Evolutionary conservation across 2,888 invertebrate species (phyloP).

Genomic region (Sympetrum striolatum): DNA sequence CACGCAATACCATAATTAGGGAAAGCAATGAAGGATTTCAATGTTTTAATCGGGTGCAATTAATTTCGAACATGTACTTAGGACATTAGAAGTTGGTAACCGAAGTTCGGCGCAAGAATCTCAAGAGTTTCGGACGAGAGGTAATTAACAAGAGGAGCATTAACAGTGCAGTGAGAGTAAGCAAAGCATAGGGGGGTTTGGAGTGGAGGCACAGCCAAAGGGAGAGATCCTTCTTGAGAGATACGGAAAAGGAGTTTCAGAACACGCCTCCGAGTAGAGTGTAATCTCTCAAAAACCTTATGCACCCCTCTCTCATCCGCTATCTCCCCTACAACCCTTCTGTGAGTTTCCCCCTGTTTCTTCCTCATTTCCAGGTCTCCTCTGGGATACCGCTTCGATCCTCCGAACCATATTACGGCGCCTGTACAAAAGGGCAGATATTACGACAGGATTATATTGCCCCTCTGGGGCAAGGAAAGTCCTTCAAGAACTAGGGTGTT

Average conservation of each 20-base stretch:
- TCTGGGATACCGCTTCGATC: background rate
- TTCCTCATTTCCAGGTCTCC: background rate
- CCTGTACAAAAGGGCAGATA: background rate
- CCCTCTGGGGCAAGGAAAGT: background rate
- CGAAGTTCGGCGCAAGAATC: background rate
- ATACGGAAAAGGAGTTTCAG: background rate
- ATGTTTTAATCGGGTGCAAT: no score
- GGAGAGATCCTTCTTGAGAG: background rate
- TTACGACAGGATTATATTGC: slow-evolving; percentile 14
- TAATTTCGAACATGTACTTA: no score
- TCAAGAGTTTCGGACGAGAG: background rate
- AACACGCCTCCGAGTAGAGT: background rate
- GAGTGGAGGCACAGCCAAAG: background rate
- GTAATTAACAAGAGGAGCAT: background rate
- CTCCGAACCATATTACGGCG: background rate
- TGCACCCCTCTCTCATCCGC: background rate
- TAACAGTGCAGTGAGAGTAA: background rate
- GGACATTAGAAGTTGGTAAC: background rate
- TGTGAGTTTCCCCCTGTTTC: background rate
- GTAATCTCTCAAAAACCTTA: slow-evolving; percentile 7
- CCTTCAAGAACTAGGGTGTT: background rate
- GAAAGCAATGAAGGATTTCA: no score
- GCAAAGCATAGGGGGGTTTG: background rate
- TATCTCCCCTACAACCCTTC: background rate
- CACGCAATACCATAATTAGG: no score